Conservation (phyloP, 2,113 vertebrate genomes). For the Semicossyphus pulcher region DNA sequence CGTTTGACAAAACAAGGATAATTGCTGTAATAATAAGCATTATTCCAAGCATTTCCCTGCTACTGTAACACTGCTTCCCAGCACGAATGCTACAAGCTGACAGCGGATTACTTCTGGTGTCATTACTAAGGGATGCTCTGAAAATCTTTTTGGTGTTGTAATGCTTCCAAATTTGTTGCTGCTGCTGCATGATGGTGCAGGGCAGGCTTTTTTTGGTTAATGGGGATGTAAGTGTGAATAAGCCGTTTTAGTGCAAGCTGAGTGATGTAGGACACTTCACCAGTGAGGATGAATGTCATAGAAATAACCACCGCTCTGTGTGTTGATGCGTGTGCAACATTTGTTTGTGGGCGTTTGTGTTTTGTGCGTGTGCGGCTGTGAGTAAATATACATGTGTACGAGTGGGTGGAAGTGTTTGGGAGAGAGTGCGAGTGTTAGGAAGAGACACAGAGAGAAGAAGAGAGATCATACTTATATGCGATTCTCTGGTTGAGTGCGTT, state of each 20-base stretch:
- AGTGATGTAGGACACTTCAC: slow-evolving; percentile 52
- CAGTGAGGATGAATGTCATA: slow-evolving; percentile 29
- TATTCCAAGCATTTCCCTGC: slow-evolving; percentile 19
- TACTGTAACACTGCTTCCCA: slow-evolving; percentile 20
- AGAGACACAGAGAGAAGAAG: slow-evolving; percentile 7
- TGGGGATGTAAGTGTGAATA: slow-evolving; percentile 60
- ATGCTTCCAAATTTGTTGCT: slow-evolving; percentile 41
- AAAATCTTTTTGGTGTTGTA: slow-evolving; percentile 59
- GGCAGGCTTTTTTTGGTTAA: slow-evolving; percentile 21
- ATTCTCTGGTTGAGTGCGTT: slow-evolving; percentile 49
- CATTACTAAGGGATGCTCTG: slow-evolving; percentile 47
- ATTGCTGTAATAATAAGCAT: neutral
- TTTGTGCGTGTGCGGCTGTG: neutral
- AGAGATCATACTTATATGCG: slow-evolving; percentile 43
- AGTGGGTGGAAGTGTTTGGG: slow-evolving; percentile 30
- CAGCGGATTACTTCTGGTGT: slow-evolving; percentile 56
- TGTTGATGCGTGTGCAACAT: neutral
- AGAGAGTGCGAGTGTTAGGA: neutral
- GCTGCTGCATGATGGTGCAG: slow-evolving; percentile 19
- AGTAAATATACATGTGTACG: slow-evolving; percentile 26
- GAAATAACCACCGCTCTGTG: slow-evolving; percentile 16
- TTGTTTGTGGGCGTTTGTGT: neutral
- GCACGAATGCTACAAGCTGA: slow-evolving; percentile 32
- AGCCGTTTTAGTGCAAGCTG: slow-evolving; percentile 38
- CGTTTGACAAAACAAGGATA: neutral